Base-by-base conservation (phyloP, 2,888 invertebrate genomes). In the Perithous albicinctus region DNA sequence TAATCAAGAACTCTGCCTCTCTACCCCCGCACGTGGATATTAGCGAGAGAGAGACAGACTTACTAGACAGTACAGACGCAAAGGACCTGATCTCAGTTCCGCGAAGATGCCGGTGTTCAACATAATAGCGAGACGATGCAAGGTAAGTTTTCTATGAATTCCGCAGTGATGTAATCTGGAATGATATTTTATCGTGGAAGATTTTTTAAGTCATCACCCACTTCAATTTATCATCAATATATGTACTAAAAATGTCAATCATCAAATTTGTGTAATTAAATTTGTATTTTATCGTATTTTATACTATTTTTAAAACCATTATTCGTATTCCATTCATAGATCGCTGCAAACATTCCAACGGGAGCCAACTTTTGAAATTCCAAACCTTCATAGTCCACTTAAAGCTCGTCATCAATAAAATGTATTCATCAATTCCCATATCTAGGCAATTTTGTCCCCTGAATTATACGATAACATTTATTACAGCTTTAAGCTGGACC, bases 111-210 rank as follows among this genome's bases (percentile, higher is more conserved):
- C 95, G 85, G 94, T 95, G 86, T 95, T 94, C 92, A 95, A 94
- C 91, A 94, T 95, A 87, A 94, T 95, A 89, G 93, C 94, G 83
- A 94, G 94, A 89, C 94, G 94, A 90, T 94, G 94, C 90, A 95
- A 95, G 94, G 94, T 95, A 94, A 93, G 92, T 90, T 35, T 46
- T 56, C 35, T 10, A 43, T 64, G 29, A 54, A 20, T 54, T 70
- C n/a, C 43, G 10, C 23, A n/a, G 2, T 51, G 2, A 23, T 51
- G 23, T 51, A 0, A 23, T 23, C 8, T 10, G 48, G 1, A 48
- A 48, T 20, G 20, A 20, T 12, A 10, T 20, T 48, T 8, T 1
- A 20, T 20, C 8, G 20, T 8, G 6, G 20, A 48, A 8, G 20
- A 18, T 1, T 48, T 20, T 3, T 48, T 10, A 5, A 0, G 12